phyloP scores from a whole-genome alignment of 2,113 vertebrate genomes.

The Taxidea taxus region DNA sequence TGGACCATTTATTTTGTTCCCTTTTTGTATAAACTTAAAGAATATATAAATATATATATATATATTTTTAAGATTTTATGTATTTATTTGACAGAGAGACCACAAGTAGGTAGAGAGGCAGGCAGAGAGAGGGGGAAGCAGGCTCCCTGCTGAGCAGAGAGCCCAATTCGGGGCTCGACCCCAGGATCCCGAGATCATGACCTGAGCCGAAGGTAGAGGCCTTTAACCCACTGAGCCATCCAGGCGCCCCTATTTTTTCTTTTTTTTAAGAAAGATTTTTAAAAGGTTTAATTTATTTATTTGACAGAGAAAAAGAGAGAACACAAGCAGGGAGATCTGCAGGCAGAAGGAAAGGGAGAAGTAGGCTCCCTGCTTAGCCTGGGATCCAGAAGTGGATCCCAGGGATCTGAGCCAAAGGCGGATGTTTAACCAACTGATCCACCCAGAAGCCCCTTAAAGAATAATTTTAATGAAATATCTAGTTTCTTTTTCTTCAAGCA shows the following conservation, averaged over 20 bases:
- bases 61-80: neutral
- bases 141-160: too few relatives aligned
- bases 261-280: too few relatives aligned
- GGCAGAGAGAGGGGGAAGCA: too few relatives aligned
- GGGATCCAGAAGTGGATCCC: accelerated
- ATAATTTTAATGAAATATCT: neutral
- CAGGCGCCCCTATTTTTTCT: too few relatives aligned
- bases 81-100: too few relatives aligned
- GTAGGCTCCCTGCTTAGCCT: neutral
- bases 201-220: too few relatives aligned
- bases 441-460: neutral
- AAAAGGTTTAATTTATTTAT: neutral
- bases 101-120: too few relatives aligned
- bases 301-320: neutral
- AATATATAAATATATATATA: too few relatives aligned
- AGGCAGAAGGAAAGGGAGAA: neutral
- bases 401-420: neutral
- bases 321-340: neutral
- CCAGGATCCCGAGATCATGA: too few relatives aligned
- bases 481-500: neutral
- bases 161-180: too few relatives aligned
- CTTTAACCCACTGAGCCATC: too few relatives aligned
- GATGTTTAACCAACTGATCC: neutral
- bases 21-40: neutral
- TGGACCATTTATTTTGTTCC: neutral